Evolutionary conservation across 1,140 invertebrate species (phyloP), one percentile per base, ranked within the genome.

Genomic region (Pseudobourletiella spinata): DNA sequence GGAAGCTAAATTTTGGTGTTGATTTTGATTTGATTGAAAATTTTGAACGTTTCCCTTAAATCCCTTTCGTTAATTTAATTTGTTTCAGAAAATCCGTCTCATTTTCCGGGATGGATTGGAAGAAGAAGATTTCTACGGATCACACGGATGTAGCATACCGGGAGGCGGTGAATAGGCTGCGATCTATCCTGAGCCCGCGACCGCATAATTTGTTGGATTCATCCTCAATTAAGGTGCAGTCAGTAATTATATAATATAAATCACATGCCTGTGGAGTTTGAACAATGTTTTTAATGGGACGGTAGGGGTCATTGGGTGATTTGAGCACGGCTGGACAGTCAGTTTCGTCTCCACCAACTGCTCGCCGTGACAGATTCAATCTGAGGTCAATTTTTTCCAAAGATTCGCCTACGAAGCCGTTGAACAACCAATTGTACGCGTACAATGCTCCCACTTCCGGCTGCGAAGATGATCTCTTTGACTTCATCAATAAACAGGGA

Each of bases 101-200:
- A 39, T 55, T 55, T 39, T 55, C 52, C 6, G 71, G 63, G 18
- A 71, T 71, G 70, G 71, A 72, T 46, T 63, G 64, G 56, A 59
- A 64, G 44, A 68, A 69, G 57, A 72, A 70, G 59, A 63, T 63
- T 29, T 26, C 68, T n/a, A 82, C 84, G 39, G 85, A 89, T 76
- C 88, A 88, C 69, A 88, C 86, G 0, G 87, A 89, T 70, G 77
- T 84, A 57, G 86, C 86, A 2, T 89, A 90, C 69, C 82, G 85
- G 66, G 86, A 89, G 75, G 88, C 88, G 2, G 87, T 90, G 1
- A 82, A 83, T 0, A 83, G 87, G 58, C 72, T 89, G 11, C 83
- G 85, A 30, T 35, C 54, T 0, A 70, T 68, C 30, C 54, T 67
- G 14, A 68, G 50, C 42, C 63, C 69, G n/a, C 16, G 64, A n/a